phyloP scores from a whole-genome alignment of 2,113 vertebrate species.

The Enhydra lutris region DNA sequence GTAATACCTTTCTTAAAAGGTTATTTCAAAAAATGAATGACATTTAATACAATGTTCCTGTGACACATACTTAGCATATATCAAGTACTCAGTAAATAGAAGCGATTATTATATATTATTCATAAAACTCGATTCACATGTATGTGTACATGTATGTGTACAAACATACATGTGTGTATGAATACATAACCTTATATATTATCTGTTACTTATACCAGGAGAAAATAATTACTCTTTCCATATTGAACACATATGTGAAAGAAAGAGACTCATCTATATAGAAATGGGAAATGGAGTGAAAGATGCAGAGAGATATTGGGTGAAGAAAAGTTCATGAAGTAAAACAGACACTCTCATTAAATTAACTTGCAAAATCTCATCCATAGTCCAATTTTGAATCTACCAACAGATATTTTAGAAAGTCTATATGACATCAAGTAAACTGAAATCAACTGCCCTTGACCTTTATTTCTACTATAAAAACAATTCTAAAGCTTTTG shows the following conservation, averaged over 20 bases:
- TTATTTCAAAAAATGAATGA: background rate
- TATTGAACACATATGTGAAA: slow-evolving; percentile 10
- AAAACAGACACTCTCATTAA: background rate
- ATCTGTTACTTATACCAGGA: background rate
- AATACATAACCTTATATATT: background rate
- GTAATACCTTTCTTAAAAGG: background rate
- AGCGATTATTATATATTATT: background rate
- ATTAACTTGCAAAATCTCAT: background rate
- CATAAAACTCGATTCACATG: background rate
- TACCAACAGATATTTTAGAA: background rate
- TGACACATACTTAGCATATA: background rate
- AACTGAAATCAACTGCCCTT: background rate
- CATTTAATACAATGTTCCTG: background rate
- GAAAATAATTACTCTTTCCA: slow-evolving; percentile 1
- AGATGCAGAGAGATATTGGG: background rate
- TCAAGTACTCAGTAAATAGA: background rate
- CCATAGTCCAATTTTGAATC: background rate
- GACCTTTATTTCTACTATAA: background rate
- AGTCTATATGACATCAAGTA: background rate
- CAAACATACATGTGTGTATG: background rate
- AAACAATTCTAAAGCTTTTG: background rate
- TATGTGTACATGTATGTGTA: background rate
- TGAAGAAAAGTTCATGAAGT: background rate
- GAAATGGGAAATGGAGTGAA: background rate
- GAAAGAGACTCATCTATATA: background rate